Conservation (phyloP, 2,113 vertebrate genomes). For the Agapornis roseicollis region DNA sequence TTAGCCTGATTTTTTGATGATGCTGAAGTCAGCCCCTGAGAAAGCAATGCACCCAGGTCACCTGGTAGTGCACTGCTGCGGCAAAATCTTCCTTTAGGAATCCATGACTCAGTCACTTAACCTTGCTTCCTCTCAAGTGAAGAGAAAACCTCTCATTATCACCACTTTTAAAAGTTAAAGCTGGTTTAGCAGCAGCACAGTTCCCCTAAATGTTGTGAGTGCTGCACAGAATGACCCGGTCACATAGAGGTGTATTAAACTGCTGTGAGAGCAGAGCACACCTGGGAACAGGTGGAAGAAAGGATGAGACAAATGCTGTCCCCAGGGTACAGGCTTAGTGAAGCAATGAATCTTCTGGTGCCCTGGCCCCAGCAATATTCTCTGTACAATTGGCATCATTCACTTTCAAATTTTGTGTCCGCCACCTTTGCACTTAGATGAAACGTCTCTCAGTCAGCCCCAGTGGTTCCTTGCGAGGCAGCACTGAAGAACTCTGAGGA, state of each 20-base stretch:
- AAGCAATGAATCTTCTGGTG: not conserved
- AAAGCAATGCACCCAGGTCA: not conserved
- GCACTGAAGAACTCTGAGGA: not conserved
- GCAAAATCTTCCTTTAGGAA: not conserved
- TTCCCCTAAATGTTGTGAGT: not conserved
- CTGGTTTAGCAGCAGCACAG: not conserved
- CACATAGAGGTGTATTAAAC: not conserved
- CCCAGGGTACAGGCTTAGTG: not conserved
- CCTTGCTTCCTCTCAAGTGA: not conserved
- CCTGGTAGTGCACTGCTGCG: not conserved
- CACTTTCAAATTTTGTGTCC: not conserved
- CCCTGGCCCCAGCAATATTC: not conserved
- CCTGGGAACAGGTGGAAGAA: not conserved
- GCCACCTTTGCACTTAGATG: not conserved
- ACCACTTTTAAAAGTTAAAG: not conserved
- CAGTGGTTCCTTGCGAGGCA: not conserved
- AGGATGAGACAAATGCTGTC: not conserved
- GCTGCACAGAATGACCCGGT: accelerated
- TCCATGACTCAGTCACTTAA: not conserved
- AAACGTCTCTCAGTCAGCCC: not conserved
- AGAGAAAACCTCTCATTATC: not conserved
- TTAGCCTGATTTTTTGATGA: not conserved
- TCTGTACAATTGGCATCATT: accelerated
- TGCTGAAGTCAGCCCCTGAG: not conserved
- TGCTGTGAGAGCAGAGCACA: not conserved